These are phyloP conservation scores for Microcebus tavaratra DNA, from an alignment of 2,113 vertebrate genomes.

Conservation along the genomic window DNA sequence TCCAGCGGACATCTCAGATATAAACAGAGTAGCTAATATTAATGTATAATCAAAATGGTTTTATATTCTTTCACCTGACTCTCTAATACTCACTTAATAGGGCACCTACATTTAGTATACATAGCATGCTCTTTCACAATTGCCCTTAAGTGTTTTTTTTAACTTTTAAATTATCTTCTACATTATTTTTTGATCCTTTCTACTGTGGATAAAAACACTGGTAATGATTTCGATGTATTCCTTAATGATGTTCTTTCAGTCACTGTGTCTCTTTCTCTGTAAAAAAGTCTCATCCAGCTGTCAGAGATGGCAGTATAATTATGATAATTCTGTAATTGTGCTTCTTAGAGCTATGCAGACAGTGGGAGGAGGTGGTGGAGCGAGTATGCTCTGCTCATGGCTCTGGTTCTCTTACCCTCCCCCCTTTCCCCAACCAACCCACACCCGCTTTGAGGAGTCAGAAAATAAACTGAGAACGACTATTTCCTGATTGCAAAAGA, in stretches of 20 bases:
- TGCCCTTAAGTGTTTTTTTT: neutral
- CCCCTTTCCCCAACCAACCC: neutral
- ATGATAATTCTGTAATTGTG: slow-evolving; percentile 74
- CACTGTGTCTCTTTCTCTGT: neutral
- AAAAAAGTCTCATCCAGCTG: slow-evolving; percentile 69
- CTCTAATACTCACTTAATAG: neutral
- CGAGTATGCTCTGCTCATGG: neutral
- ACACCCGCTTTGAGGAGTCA: neutral
- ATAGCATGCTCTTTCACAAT: neutral
- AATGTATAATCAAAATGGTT: neutral
- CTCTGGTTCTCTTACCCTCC: neutral
- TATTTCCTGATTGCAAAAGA: slow-evolving; percentile 13
- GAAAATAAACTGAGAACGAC: slow-evolving; percentile 4
- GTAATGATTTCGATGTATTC: slow-evolving; percentile 56
- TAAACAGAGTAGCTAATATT: neutral
- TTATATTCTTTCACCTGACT: neutral
- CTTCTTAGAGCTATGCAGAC: slow-evolving; percentile 47
- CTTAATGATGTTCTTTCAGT: slow-evolving; percentile 56
- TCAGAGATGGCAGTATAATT: slow-evolving; percentile 76
- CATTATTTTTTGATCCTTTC: slow-evolving; percentile 25
- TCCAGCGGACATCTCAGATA: neutral
- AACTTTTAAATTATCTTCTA: slow-evolving; percentile 28
- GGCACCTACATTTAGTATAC: neutral
- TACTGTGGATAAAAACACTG: slow-evolving; percentile 43
- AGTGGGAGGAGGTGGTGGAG: slow-evolving; percentile 45